phyloP scores from a whole-genome alignment of 2,888 invertebrate species.

The Erebia epiphron region DNA sequence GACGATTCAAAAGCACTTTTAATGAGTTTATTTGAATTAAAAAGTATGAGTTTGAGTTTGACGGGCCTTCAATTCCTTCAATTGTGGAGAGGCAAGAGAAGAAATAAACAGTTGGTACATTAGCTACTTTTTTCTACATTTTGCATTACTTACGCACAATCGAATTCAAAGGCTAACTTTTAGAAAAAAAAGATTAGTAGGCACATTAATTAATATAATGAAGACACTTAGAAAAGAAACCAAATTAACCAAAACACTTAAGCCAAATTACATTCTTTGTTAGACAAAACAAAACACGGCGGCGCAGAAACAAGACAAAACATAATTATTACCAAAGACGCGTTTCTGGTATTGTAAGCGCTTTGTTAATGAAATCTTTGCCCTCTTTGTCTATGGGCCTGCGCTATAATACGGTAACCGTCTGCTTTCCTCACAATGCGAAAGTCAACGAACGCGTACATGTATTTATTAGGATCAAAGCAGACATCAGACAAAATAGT shows the following conservation, averaged over 20 bases:
- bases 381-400: slow-evolving; percentile 31
- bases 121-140: too few relatives aligned
- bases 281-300: slow-evolving; percentile 10
- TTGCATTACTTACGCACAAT: too few relatives aligned
- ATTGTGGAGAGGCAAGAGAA: too few relatives aligned
- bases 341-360: slow-evolving; percentile 18
- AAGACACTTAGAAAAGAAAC: neutral
- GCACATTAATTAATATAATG: neutral
- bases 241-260: neutral
- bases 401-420: slow-evolving; percentile 36
- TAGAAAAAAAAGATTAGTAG: too few relatives aligned
- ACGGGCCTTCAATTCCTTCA: too few relatives aligned
- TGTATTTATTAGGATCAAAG: slow-evolving; percentile 26
- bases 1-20: too few relatives aligned
- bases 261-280: slow-evolving; percentile 4
- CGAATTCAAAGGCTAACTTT: too few relatives aligned
- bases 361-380: slow-evolving; percentile 38
- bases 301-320: slow-evolving; percentile 26
- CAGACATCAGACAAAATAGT: slow-evolving; percentile 18
- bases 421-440: slow-evolving; percentile 38
- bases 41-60: too few relatives aligned
- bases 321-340: slow-evolving; percentile 28
- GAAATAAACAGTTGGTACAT: too few relatives aligned
- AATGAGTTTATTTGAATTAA: too few relatives aligned
- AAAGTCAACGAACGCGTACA: slow-evolving; percentile 42